A percentile compares a stretch with the other conserved stretches of the same genome.
Evolutionary conservation across 1,140 invertebrate genomes (phyloP).

Genomic region (Nasonia vitripennis): DNA sequence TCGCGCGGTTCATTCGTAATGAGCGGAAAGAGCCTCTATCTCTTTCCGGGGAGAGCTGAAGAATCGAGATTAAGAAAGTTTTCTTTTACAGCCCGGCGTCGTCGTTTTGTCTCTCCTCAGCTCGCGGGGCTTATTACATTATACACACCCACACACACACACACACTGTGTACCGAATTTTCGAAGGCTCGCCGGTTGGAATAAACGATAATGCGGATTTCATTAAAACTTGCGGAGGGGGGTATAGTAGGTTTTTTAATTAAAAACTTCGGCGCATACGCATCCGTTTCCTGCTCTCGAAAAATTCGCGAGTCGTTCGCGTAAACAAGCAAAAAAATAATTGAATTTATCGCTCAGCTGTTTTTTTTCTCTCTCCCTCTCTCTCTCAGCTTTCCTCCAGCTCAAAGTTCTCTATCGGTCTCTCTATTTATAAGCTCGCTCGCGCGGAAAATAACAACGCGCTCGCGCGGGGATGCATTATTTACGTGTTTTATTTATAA

Average conservation of each 20-base stretch:
- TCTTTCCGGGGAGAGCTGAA: no score
- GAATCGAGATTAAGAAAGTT: conserved; percentile 48
- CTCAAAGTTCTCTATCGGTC: neutral
- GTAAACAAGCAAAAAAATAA: neutral
- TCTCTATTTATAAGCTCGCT: neutral
- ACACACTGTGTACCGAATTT: conserved; percentile 25
- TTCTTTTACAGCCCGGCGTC: conserved; percentile 23
- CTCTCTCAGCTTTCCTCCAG: neutral
- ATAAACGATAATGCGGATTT: conserved; percentile 36
- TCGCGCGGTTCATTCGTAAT: conserved; percentile 40
- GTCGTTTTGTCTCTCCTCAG: conserved; percentile 20
- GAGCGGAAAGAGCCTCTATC: neutral
- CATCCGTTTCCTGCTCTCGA: no score
- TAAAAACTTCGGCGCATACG: conserved; percentile 16
- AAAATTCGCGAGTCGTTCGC: neutral
- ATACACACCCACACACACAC: neutral
- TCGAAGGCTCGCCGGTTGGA: neutral
- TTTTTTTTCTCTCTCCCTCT: neutral
- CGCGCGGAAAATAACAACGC: neutral
- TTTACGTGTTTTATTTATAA: conserved; percentile 17
- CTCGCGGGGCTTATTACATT: neutral
- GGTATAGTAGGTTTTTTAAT: conserved; percentile 38
- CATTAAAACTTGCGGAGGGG: conserved; percentile 35
- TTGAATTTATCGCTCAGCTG: neutral
- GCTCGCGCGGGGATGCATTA: conserved; percentile 3